Percentiles rank a stretch among this genome's conserved stretches.
Conservation (phyloP, 1,140 invertebrate species). For the silkworm (Bombyx mori) region ASM3026992v2 NC_085119.1:8882001-8882500, state of each 20-base stretch:
- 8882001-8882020: constrained; percentile 92
- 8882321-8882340: background rate
- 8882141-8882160: background rate
- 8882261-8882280: too few species aligned
- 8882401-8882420: constrained; percentile 95
- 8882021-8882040: constrained; percentile 94
- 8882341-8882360: constrained; percentile 6
- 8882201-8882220: too few species aligned
- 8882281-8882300: too few species aligned
- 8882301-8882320: too few species aligned
- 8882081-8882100: constrained; percentile 92
- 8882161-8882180: too few species aligned
- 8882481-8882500: constrained; percentile 92
- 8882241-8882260: too few species aligned
- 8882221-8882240: too few species aligned
- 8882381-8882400: constrained; percentile 19
- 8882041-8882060: constrained; percentile 94
- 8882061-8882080: constrained; percentile 97
- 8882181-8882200: too few species aligned
- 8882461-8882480: constrained; percentile 86
- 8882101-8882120: constrained; percentile 87
- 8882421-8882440: constrained; percentile 94
- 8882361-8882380: background rate
- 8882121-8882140: constrained; percentile 82
- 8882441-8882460: constrained; percentile 89